These are phyloP conservation scores for Brachyopa scutellaris DNA, from an alignment of 2,888 invertebrate species.

Conservation along the genomic window DNA sequence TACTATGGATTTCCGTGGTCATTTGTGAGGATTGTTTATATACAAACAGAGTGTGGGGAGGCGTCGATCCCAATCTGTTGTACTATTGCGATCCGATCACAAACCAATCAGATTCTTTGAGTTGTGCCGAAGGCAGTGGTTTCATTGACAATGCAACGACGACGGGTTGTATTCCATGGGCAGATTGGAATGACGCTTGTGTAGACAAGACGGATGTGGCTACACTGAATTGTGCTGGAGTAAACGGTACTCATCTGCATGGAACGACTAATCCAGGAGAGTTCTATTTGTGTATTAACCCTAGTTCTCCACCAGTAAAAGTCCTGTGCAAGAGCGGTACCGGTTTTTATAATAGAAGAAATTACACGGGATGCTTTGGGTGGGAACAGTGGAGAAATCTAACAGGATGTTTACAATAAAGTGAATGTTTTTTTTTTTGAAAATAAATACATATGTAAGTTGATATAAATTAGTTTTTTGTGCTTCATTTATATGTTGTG, in stretches of 20 bases:
- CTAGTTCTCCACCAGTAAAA: conserved; percentile 32
- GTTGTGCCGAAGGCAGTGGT: conserved; percentile 76
- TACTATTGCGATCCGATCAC: conserved; percentile 76
- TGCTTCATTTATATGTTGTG: too few species aligned
- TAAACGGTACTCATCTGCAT: conserved; percentile 28
- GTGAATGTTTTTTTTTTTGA: too few species aligned
- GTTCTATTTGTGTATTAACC: conserved; percentile 68
- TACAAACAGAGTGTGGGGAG: conserved; percentile 76
- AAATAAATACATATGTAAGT: too few species aligned
- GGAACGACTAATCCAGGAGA: conserved; percentile 54
- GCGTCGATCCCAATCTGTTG: conserved; percentile 77
- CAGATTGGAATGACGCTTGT: conserved; percentile 74
- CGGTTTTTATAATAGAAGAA: conserved; percentile 62
- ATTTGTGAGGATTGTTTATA: conserved; percentile 15
- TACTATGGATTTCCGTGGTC: conserved; percentile 6
- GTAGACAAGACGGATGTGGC: background rate
- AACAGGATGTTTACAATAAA: conserved; percentile 21
- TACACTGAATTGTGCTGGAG: conserved; percentile 23
- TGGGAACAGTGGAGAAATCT: conserved; percentile 71
- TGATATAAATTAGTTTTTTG: too few species aligned
- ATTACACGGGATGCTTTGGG: conserved; percentile 74
- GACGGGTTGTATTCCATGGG: conserved; percentile 77
- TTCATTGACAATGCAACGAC: conserved; percentile 77
- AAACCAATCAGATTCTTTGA: conserved; percentile 74
- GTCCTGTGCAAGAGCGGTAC: conserved; percentile 58